Evolutionary conservation across 37 sponge, comb jelly and placozoan species (phyloP).

Genomic region (Eunapius fragilis): DNA sequence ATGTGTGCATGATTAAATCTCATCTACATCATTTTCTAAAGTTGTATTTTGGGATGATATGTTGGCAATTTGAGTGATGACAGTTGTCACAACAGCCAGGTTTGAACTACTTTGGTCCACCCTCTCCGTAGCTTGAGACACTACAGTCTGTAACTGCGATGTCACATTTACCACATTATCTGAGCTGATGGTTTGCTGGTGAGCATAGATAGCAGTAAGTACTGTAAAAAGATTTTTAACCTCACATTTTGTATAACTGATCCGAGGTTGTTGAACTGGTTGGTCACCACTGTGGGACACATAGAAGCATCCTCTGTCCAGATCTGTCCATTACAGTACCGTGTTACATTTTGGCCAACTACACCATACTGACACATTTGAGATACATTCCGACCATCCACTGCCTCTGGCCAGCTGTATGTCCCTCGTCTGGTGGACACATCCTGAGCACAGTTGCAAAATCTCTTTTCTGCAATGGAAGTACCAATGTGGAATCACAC

Average conservation of each 20-base stretch:
- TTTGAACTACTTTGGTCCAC: neutral
- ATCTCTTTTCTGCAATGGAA: constrained; percentile 18
- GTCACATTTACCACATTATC: neutral
- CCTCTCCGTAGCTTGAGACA: neutral
- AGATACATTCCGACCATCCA: neutral
- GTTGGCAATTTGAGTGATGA: neutral
- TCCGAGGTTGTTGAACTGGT: neutral
- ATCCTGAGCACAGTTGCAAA: constrained; percentile 17
- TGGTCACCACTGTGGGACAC: constrained; percentile 19
- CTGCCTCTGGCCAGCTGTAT: constrained; percentile 41
- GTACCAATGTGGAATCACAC: too few relatives aligned
- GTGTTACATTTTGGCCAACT: neutral
- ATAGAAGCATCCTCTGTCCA: constrained; percentile 3
- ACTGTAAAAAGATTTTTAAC: too few relatives aligned
- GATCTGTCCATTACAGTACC: neutral
- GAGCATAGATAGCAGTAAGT: too few relatives aligned
- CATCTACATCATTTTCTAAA: neutral
- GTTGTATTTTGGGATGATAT: neutral
- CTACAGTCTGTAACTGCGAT: neutral
- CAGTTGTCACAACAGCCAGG: neutral
- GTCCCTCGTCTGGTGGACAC: neutral
- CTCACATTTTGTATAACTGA: neutral
- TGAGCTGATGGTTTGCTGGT: neutral
- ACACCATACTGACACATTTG: neutral
- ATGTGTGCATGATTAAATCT: neutral